phyloP scores from a whole-genome alignment of 2,113 vertebrate genomes.

The Ellobius talpinus region DNA sequence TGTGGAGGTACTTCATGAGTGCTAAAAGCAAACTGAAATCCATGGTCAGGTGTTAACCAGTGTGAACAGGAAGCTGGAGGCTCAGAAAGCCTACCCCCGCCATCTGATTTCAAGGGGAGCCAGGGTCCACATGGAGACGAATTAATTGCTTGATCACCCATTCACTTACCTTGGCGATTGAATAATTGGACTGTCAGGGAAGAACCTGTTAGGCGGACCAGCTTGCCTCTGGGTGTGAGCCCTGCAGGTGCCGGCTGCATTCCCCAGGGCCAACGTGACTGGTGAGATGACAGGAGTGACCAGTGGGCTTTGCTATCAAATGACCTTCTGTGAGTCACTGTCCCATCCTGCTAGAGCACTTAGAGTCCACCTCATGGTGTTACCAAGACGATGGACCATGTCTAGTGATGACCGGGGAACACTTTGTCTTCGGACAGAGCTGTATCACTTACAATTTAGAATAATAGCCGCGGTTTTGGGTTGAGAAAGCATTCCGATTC shows the following conservation, averaged over 20 bases:
- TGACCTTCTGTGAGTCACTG: conserved; percentile 67
- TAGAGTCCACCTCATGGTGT: background rate
- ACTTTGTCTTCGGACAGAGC: conserved; percentile 62
- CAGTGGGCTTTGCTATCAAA: conserved; percentile 37
- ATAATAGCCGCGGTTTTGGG: conserved; percentile 53
- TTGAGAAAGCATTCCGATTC: conserved; percentile 67
- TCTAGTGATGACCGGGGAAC: conserved; percentile 22
- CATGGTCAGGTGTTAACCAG: accelerated
- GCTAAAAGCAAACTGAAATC: background rate
- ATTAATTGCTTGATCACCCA: background rate
- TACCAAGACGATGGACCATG: background rate
- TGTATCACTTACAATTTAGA: conserved; percentile 63
- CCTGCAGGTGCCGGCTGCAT: conserved; percentile 23
- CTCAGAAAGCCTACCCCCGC: background rate
- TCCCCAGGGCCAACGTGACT: conserved; percentile 55
- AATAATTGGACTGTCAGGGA: background rate
- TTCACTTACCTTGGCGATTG: conserved; percentile 61
- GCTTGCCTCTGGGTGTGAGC: conserved; percentile 61
- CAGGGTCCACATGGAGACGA: background rate
- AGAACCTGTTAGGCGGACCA: conserved; percentile 37
- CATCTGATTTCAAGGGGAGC: conserved; percentile 12
- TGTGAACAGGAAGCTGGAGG: background rate
- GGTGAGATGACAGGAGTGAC: conserved; percentile 52
- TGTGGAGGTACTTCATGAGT: accelerated
- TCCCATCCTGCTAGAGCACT: background rate